Conservation (phyloP, 2,888 invertebrate genomes). For the Cistogaster globosa region DNA sequence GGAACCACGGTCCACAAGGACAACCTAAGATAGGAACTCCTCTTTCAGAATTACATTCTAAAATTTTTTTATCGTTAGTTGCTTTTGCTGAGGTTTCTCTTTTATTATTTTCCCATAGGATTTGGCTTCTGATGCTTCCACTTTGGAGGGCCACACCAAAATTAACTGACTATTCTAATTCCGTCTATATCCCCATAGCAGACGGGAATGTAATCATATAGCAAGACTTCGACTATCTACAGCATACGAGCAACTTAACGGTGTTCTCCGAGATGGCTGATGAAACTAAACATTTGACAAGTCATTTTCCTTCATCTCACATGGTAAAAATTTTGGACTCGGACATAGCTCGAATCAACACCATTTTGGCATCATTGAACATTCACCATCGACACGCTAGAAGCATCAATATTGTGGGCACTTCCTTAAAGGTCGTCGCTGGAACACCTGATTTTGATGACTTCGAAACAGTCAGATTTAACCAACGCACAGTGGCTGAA, state of each 20-base stretch:
- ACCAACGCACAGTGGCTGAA: too few species aligned
- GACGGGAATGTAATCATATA: background rate
- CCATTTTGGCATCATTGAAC: conserved; percentile 5
- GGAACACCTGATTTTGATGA: conserved; percentile 53
- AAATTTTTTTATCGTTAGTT: background rate
- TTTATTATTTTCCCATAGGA: conserved; percentile 4
- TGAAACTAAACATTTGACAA: too few species aligned
- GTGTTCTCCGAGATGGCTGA: too few species aligned
- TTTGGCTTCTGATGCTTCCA: background rate
- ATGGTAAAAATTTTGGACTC: conserved; percentile 9
- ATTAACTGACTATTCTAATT: background rate
- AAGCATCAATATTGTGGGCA: conserved; percentile 34
- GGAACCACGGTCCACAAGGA: background rate
- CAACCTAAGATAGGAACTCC: background rate
- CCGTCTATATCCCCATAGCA: background rate
- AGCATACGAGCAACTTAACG: too few species aligned
- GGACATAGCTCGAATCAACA: conserved; percentile 28
- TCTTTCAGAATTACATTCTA: background rate
- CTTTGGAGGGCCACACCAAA: background rate
- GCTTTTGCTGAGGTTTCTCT: too few species aligned
- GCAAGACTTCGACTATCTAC: too few species aligned
- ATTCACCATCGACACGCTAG: conserved; percentile 39
- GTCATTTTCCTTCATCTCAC: too few species aligned
- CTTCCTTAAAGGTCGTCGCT: conserved; percentile 30
- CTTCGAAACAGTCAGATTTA: conserved; percentile 2